Percentiles rank a stretch among this genome's conserved stretches.
These are phyloP conservation scores for Tribolium freemani DNA, from an alignment of 2,888 invertebrate species.

Conservation along the genomic window DNA sequence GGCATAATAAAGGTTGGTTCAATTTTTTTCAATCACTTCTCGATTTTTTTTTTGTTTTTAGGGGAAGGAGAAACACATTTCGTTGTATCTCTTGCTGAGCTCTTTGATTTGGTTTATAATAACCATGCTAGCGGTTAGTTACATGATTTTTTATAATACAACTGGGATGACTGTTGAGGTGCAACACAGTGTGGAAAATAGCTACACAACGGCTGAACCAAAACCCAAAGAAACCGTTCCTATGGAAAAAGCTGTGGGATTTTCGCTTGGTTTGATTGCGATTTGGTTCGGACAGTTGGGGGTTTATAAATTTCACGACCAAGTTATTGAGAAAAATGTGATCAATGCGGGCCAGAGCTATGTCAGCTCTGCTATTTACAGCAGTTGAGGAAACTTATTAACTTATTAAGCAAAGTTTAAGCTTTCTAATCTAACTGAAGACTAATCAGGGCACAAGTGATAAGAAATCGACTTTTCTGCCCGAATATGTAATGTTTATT, in stretches of 20 bases:
- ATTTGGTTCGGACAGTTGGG: constrained; percentile 29
- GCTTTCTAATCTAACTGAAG: too few species aligned
- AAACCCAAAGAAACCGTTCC: constrained; percentile 19
- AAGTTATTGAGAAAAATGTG: constrained; percentile 24
- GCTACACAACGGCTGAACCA: background rate
- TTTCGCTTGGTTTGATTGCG: constrained; percentile 6
- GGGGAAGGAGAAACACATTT: constrained; percentile 16
- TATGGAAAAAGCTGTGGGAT: constrained; percentile 10
- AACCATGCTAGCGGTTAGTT: constrained; percentile 13
- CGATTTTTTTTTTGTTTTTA: constrained; percentile 3
- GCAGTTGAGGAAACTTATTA: background rate
- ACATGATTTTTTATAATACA: constrained; percentile 21
- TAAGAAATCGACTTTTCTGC: too few species aligned
- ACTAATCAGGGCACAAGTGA: too few species aligned
- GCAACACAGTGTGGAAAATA: background rate
- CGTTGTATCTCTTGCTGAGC: constrained; percentile 21
- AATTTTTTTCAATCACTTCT: background rate
- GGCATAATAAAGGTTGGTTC: constrained; percentile 13
- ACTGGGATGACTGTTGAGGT: background rate
- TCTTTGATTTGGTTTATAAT: constrained; percentile 24
- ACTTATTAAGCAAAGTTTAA: too few species aligned
- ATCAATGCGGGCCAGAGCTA: constrained; percentile 29
- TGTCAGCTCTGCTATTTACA: constrained; percentile 20
- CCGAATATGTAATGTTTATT: too few species aligned
- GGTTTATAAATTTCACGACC: constrained; percentile 23